Evolutionary conservation across 2,888 invertebrate species (phyloP).

Genomic region (Amphipoea lucens): DNA sequence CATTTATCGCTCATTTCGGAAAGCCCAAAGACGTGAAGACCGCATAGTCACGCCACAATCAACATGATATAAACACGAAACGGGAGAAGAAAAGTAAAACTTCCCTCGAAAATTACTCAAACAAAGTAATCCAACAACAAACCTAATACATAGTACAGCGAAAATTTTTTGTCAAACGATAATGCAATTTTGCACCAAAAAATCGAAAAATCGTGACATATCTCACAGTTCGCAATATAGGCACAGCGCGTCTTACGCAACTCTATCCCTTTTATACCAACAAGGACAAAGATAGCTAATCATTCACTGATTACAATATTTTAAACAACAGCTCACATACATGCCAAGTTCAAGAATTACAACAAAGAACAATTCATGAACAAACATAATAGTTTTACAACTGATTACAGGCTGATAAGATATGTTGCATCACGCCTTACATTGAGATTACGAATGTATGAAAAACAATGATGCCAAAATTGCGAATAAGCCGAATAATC

Average conservation of each 20-base stretch:
- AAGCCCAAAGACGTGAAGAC: neutral
- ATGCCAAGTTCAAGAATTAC: slow-evolving; percentile 52
- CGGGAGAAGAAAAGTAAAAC: neutral
- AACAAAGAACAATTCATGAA: slow-evolving; percentile 35
- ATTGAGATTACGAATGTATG: slow-evolving; percentile 17
- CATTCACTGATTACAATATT: slow-evolving; percentile 37
- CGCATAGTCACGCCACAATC: neutral
- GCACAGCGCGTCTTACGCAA: neutral
- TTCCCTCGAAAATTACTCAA: neutral
- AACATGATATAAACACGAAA: neutral
- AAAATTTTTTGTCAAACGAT: neutral
- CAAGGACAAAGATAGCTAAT: slow-evolving; percentile 50
- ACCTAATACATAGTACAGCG: neutral
- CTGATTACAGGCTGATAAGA: slow-evolving; percentile 52
- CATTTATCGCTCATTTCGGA: neutral
- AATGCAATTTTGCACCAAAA: neutral
- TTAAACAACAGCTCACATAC: slow-evolving; percentile 23
- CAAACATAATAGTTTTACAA: slow-evolving; percentile 41
- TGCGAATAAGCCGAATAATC: neutral
- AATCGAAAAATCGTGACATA: slow-evolving; percentile 7
- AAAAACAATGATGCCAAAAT: slow-evolving; percentile 19
- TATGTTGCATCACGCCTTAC: slow-evolving; percentile 15
- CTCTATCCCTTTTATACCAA: slow-evolving; percentile 15
- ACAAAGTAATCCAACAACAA: neutral
- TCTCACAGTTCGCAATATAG: neutral